Conservation (phyloP, 2,113 vertebrate genomes). For the Phyllostomus hastatus region DNA sequence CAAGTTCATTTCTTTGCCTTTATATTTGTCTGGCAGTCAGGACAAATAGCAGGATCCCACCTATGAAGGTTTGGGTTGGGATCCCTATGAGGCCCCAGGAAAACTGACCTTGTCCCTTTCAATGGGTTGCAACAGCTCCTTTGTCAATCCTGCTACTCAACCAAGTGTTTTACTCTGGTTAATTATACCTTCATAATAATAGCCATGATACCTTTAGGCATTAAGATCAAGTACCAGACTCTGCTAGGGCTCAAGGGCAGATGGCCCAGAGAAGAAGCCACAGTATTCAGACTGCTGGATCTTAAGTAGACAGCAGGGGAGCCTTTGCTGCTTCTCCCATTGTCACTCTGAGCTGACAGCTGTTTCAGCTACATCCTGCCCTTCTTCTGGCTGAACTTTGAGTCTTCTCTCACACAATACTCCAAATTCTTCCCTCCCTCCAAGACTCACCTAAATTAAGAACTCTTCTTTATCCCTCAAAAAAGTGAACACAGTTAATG, state of each 20-base stretch:
- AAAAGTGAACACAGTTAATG: not conserved
- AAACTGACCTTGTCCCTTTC: not conserved
- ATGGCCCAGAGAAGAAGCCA: not conserved
- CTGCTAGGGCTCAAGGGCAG: not conserved
- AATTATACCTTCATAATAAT: not conserved
- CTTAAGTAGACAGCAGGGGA: not conserved
- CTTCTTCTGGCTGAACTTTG: not conserved
- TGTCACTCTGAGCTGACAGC: accelerated
- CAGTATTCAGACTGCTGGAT: too few relatives aligned
- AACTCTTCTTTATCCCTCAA: not conserved
- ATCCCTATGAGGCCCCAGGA: not conserved
- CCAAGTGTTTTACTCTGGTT: not conserved
- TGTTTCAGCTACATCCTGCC: not conserved
- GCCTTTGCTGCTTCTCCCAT: accelerated
- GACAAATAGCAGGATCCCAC: not conserved
- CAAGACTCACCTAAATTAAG: not conserved
- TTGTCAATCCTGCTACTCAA: not conserved
- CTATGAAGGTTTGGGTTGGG: not conserved
- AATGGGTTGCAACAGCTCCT: not conserved
- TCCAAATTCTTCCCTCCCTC: not conserved
- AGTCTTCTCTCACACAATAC: not conserved
- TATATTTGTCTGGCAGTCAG: not conserved
- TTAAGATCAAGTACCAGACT: not conserved
- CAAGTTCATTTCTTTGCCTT: not conserved
- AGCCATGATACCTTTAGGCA: not conserved